Evolutionary conservation across 1,140 invertebrate genomes (phyloP), one percentile per base, ranked within the genome.

Genomic region (Yoshiicerus persimilis): DNA sequence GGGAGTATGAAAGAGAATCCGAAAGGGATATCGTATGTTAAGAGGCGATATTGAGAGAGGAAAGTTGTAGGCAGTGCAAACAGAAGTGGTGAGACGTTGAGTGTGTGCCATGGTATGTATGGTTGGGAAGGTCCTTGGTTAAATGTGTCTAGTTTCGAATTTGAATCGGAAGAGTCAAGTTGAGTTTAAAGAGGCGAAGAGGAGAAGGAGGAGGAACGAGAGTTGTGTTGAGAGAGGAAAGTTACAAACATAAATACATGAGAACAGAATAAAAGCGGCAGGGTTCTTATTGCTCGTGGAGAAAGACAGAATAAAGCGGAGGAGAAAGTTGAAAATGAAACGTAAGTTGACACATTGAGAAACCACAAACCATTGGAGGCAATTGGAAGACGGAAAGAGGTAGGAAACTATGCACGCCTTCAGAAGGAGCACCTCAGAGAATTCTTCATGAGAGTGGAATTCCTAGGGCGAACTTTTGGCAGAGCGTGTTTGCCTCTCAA

Each of bases 401-500:
- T 64, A 64, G 32, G 25, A 84, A 87, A 83, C 75, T 87, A 87
- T 87, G 86, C 39, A 32, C 16, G 80, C 38, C 83, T 88, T 47
- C 32, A 70, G 39, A 88, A 64, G 85, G 30, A 86, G 32, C 75
- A 80, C 75, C 75, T 80, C 75, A 80, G 75, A 80, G 75, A 80
- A 80, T 80, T 80, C 75, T 80, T 80, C 75, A n/a, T 80, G 30
- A 41, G 41, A 62, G 80, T 85, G 84, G 32, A 88, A 88, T 88
- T 88, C 87, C 87, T 86, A 25, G 27, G 80, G 39, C 64, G 25
- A 87, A 87, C 56, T 84, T 89, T 84, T 87, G 70, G 36, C 56
- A 87, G 86, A 84, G 83, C 80, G 80, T 87, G 87, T 86, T 90
- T 87, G 34, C 27, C 75, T 80, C 75, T 89, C 87, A 89, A 90